Percentiles rank a stretch among this genome's conserved stretches.
Evolutionary conservation across 1,140 invertebrate genomes (phyloP).

Genomic region (Nomia melanderi): DNA sequence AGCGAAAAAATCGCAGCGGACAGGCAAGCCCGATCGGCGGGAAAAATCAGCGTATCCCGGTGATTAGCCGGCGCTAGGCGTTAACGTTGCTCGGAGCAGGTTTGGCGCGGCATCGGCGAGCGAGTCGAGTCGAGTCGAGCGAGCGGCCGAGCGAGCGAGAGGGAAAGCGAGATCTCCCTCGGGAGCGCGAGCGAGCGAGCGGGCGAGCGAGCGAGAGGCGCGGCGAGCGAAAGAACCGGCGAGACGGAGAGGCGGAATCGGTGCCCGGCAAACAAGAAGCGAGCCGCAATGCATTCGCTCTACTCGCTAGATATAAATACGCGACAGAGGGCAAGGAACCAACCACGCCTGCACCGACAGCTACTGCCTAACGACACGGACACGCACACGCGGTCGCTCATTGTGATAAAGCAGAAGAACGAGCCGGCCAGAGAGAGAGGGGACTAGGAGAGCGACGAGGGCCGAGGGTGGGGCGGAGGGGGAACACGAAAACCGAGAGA

Average conservation of each 20-base stretch:
- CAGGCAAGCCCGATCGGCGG: constrained; percentile 27
- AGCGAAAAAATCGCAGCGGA: constrained; percentile 33
- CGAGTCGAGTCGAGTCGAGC: constrained; percentile 10
- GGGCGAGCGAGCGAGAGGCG: not conserved
- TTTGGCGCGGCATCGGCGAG: constrained; percentile 54
- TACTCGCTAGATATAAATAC: constrained; percentile 71
- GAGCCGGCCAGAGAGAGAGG: constrained; percentile 22
- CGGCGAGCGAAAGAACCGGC: not conserved
- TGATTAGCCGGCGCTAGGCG: constrained; percentile 68
- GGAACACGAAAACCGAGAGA: constrained; percentile 17
- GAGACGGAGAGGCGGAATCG: constrained; percentile 8
- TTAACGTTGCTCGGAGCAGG: constrained; percentile 64
- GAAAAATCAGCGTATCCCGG: constrained; percentile 59
- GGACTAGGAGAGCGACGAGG: not conserved
- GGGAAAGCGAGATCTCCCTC: not conserved
- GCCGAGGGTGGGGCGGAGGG: not conserved
- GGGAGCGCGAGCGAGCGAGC: not conserved
- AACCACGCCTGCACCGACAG: constrained; percentile 69
- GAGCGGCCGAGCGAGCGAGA: not conserved
- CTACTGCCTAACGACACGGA: constrained; percentile 70
- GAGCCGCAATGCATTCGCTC: constrained; percentile 69
- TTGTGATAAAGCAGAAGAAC: constrained; percentile 71
- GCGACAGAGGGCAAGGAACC: constrained; percentile 70
- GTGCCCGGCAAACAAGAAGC: constrained; percentile 67
- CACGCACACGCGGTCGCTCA: constrained; percentile 71